Base-by-base conservation (phyloP, 2,888 invertebrate species). In the Aspidiotus rigidus region DNA sequence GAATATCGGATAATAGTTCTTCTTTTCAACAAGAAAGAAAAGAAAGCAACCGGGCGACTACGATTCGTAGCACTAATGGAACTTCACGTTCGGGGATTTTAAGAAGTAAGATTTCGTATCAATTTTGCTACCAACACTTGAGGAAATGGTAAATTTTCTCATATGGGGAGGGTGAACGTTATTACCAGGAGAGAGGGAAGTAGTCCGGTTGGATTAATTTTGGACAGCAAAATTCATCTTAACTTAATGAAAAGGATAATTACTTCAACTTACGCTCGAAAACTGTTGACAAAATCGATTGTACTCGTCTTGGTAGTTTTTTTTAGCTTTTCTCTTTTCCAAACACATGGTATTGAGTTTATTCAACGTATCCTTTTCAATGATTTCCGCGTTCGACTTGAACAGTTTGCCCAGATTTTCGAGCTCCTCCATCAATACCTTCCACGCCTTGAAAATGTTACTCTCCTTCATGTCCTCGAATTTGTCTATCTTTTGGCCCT, bases 281-380 rank as follows among this genome's bases (percentile, higher is more conserved):
- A 91, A 86, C 76, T 90, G 89, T 69, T 86, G 84, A 64, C 88
- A 86, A 75, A 93, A 88, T 77, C 91, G 86, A 71, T 85, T 83
- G 77, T 93, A 89, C 76, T 95, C 94, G 76, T 96, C 95, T 76
- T 90, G 89, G 77, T 93, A 94, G 64, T 85, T 81, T 78, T 94
- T 94, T 74, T 90, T 84, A 7, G 91, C 86, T 77, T 89, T 87
- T 76, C 93, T 84, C 77, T 95, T 89, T 76, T 95, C 95, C n/a
- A 84, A 83, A 78, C 91, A 89, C 70, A 96, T 83, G 55, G 85
- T 82, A 73, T 84, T 84, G 73, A 96, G 83, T 74, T 90, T 87
- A 75, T 94, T 93, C 69, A 91, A 79, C 11, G 92, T 90, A 72
- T 88, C 85, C 41, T 85, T 86, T 77, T 92, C 91, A 74, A 96